phyloP scores from a whole-genome alignment of 1,140 invertebrate species.

The Eupristina koningsbergeri region DNA sequence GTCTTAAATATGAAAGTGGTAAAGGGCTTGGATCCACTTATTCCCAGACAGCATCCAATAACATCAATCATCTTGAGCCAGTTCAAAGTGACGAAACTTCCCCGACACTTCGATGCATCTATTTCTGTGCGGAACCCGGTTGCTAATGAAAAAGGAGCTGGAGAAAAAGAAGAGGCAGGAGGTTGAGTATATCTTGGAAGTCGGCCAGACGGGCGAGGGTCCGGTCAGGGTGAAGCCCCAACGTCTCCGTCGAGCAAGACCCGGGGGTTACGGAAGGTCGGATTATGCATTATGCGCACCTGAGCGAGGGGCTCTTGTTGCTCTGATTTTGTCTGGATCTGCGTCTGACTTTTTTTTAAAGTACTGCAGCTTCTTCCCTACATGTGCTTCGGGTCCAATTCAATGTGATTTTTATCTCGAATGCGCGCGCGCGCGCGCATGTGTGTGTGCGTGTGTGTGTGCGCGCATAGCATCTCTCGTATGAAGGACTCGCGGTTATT shows the following conservation, averaged over 20 bases:
- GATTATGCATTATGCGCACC: background rate
- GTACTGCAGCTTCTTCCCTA: background rate
- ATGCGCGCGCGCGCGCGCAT: too few species aligned
- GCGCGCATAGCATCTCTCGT: background rate
- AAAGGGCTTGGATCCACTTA: background rate
- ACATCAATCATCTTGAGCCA: conserved; percentile 37
- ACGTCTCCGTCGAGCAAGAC: background rate
- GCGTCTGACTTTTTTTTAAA: background rate
- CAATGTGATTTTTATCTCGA: background rate
- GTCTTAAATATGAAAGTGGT: background rate
- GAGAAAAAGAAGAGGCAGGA: background rate
- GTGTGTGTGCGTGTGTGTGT: too few species aligned
- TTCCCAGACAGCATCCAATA: background rate
- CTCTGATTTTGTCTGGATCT: background rate
- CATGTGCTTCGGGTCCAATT: background rate
- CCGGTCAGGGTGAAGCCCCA: background rate
- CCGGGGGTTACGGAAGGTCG: too few species aligned
- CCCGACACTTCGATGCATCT: background rate
- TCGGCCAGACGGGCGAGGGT: background rate
- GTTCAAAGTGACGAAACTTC: conserved; percentile 20
- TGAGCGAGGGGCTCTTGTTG: background rate
- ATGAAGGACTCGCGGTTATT: background rate
- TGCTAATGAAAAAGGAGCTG: background rate
- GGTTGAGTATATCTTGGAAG: background rate
- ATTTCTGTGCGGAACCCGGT: background rate